Base-by-base conservation (phyloP, 2,888 invertebrate species). In the Netelia fuscicornis region DNA sequence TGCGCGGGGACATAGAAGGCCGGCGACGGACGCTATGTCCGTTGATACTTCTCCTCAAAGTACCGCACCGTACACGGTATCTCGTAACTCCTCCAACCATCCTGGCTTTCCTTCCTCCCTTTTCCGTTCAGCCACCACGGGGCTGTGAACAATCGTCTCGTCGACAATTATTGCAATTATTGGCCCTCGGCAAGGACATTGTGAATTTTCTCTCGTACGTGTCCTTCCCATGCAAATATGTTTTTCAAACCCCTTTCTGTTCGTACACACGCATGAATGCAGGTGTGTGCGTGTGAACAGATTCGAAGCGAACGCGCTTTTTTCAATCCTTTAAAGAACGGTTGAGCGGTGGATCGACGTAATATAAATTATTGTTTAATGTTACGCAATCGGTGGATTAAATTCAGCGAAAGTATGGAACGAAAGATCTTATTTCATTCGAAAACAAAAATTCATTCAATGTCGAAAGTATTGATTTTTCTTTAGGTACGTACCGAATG, bases 91-190 rank as follows among this genome's bases (percentile, higher is more conserved):
- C 67, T 72, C 77, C 5, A 54, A 37, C 44, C 48, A 37, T n/a
- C 58, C 65, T 11, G 11, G n/a, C 42, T 62, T 71, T 74, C 62
- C 72, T 48, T 65, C 84, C 86, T 85, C 70, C 78, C 77, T n/a
- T 65, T 30, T 60, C 68, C 68, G 68, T 56, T 60, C 13, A 83
- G 70, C 86, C 86, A 85, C 77, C 82, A 84, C 56, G 58, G n/a
- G 37, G 86, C 83, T 71, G 75, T 85, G 90, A 91, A 93, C 92
- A 91, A 92, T 91, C 82, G 77, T 76, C 79, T 83, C 83, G 89
- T 87, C 90, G 92, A 92, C 93, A 93, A 93, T 93, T 93, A 93
- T 93, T 92, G 92, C 91, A 93, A 93, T 93, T 92, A 93, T 89
- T 87, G 87, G 83, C 87, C 85, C 80, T 79, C 70, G 75, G 76